Evolutionary conservation across 1,140 invertebrate species (phyloP).

Genomic region (Pseudomyrmex gracilis): DNA sequence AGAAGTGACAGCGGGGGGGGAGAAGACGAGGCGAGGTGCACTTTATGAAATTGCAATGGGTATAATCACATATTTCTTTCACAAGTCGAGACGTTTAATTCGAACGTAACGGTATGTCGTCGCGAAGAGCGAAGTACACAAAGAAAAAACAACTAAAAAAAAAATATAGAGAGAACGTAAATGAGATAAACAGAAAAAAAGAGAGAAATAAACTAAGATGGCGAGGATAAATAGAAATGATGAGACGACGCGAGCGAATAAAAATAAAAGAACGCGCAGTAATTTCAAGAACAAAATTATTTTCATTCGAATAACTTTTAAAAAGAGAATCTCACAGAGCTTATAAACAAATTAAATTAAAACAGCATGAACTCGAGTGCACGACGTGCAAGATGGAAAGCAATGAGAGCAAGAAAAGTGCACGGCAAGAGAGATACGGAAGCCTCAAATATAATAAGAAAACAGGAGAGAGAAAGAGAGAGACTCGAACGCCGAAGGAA

Average conservation of each 20-base stretch:
- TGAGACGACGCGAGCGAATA: background rate
- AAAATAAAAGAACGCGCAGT: too few species aligned
- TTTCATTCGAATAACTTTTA: too few species aligned
- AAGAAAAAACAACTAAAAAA: background rate
- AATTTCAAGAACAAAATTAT: too few species aligned
- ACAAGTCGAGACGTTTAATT: slow-evolving; percentile 27
- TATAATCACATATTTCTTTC: slow-evolving; percentile 54
- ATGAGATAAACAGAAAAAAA: slow-evolving; percentile 14
- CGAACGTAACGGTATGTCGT: slow-evolving; percentile 1
- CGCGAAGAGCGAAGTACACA: background rate
- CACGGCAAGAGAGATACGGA: too few species aligned
- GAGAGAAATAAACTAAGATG: background rate
- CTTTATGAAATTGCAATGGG: slow-evolving; percentile 54
- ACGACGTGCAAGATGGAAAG: too few species aligned
- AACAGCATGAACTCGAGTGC: too few species aligned
- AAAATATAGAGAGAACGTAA: slow-evolving; percentile 29
- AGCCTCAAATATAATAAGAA: background rate
- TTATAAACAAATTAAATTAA: too few species aligned
- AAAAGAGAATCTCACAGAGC: too few species aligned
- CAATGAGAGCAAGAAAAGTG: too few species aligned
- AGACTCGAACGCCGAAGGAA: background rate
- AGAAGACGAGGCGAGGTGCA: slow-evolving; percentile 19
- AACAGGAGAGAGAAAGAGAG: background rate
- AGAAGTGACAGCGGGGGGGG: background rate
- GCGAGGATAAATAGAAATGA: background rate